phyloP scores from a whole-genome alignment of 2,888 invertebrate genomes.

The Chorisops tibialis region DNA sequence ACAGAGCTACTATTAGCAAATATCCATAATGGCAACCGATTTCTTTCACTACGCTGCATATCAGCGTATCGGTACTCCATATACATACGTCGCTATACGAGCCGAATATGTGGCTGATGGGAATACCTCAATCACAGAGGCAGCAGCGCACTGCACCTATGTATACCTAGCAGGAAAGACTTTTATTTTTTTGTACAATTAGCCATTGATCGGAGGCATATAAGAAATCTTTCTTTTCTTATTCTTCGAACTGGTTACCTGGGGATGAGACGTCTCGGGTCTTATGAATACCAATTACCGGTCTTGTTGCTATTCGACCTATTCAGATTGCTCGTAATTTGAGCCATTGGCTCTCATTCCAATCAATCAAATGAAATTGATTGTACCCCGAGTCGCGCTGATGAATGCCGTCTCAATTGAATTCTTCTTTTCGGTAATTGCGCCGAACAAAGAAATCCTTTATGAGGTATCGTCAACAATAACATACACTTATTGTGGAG shows the following conservation, averaged over 20 bases:
- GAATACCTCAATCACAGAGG: not conserved
- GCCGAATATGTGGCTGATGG: not conserved
- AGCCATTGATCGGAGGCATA: slow-evolving; percentile 11
- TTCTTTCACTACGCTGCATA: no score
- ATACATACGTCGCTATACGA: not conserved
- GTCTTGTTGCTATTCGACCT: slow-evolving; percentile 1
- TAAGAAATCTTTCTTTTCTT: slow-evolving; percentile 15
- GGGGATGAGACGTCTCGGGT: slow-evolving; percentile 2
- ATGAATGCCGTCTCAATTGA: no score
- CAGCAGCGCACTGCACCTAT: not conserved
- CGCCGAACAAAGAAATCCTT: no score
- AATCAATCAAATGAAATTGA: slow-evolving; percentile 17
- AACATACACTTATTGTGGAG: no score
- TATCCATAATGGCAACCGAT: no score
- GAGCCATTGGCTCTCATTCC: slow-evolving; percentile 9
- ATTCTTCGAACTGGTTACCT: slow-evolving; percentile 17
- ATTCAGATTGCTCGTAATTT: slow-evolving; percentile 9
- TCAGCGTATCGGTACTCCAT: not conserved
- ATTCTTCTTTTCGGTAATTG: no score
- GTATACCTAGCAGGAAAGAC: not conserved
- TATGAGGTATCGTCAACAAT: no score
- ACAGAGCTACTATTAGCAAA: not conserved
- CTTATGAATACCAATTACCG: slow-evolving; percentile 7
- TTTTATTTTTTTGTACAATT: slow-evolving; percentile 8
- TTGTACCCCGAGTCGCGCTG: no score